These are phyloP conservation scores for Urocyon cinereoargenteus DNA, from an alignment of 2,797 vertebrate genomes.

Conservation along the genomic window DNA sequence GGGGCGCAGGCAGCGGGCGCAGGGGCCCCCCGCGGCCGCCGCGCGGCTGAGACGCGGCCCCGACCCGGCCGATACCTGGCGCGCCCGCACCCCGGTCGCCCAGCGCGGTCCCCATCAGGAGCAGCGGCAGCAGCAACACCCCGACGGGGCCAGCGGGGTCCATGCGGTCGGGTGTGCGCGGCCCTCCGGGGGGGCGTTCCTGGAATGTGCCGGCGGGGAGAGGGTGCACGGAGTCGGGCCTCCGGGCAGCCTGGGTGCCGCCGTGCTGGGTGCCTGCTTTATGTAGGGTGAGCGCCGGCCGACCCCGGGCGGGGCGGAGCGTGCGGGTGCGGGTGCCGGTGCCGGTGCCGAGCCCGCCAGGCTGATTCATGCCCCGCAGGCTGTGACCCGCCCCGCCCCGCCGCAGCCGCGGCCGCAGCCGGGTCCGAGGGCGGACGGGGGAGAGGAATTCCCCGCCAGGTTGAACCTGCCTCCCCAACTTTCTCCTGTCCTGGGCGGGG, in stretches of 20 bases:
- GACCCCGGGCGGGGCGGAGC: constrained; percentile 57
- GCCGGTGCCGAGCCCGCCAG: background rate
- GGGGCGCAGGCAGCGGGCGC: background rate
- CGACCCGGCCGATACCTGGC: constrained; percentile 35
- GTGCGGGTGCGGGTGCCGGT: too few relatives aligned
- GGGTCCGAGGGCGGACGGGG: too few relatives aligned
- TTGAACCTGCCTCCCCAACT: background rate
- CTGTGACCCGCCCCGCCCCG: background rate
- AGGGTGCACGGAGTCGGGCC: background rate
- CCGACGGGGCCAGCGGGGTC: rapidly evolving
- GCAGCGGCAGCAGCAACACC: background rate
- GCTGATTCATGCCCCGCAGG: background rate
- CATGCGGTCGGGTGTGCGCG: background rate
- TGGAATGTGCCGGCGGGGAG: rapidly evolving
- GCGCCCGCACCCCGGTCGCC: rapidly evolving
- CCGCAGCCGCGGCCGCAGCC: too few relatives aligned
- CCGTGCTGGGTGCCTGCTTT: background rate
- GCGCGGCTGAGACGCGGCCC: background rate
- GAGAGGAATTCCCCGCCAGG: constrained; percentile 39
- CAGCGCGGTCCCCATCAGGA: background rate
- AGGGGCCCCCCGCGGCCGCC: background rate
- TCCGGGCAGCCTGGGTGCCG: background rate
- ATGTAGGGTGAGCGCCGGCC: background rate
- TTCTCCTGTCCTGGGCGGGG: background rate
- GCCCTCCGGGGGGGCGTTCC: background rate